Percentiles rank a stretch among this genome's conserved stretches.
phyloP scores from a whole-genome alignment of 2,888 invertebrate species.

The Drosophila paracracens region DNA sequence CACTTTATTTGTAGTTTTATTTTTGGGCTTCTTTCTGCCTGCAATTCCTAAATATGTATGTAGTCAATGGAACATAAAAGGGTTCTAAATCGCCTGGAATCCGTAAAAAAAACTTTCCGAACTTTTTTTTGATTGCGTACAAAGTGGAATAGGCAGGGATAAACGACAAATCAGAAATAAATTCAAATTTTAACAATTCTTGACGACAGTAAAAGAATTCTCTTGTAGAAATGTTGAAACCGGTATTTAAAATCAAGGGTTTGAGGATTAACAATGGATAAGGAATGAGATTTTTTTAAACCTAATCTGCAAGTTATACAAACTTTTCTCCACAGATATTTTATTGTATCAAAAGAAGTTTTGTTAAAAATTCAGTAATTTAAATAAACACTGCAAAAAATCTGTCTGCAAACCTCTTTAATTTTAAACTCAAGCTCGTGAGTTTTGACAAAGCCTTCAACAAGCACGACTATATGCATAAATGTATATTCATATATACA shows the following conservation, averaged over 20 bases:
- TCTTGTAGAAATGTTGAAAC: background rate
- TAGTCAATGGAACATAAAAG: slow-evolving; percentile 16
- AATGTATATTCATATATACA: slow-evolving; percentile 14
- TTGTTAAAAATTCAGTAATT: background rate
- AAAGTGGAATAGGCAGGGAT: background rate
- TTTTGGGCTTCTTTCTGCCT: slow-evolving; percentile 22
- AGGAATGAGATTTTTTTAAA: background rate
- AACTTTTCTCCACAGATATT: background rate
- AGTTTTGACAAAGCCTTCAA: background rate
- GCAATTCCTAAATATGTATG: slow-evolving; percentile 9
- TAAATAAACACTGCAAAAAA: background rate
- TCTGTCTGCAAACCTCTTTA: slow-evolving; percentile 11
- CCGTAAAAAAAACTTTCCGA: slow-evolving; percentile 17
- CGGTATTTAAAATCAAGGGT: background rate
- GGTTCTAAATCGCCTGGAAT: slow-evolving; percentile 31
- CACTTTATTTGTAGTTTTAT: slow-evolving; percentile 47
- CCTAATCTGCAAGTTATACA: background rate
- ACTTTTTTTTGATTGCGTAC: slow-evolving; percentile 31
- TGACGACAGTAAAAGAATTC: background rate
- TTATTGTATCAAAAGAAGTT: background rate
- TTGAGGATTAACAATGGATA: background rate
- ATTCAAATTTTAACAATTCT: background rate
- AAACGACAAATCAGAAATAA: background rate
- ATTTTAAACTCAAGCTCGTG: slow-evolving; percentile 6
- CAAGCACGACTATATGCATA: slow-evolving; percentile 12